A percentile compares a stretch with the other conserved stretches of the same genome.
phyloP scores from a whole-genome alignment of 2,888 invertebrate species.

The Cephonodes hylas region DNA sequence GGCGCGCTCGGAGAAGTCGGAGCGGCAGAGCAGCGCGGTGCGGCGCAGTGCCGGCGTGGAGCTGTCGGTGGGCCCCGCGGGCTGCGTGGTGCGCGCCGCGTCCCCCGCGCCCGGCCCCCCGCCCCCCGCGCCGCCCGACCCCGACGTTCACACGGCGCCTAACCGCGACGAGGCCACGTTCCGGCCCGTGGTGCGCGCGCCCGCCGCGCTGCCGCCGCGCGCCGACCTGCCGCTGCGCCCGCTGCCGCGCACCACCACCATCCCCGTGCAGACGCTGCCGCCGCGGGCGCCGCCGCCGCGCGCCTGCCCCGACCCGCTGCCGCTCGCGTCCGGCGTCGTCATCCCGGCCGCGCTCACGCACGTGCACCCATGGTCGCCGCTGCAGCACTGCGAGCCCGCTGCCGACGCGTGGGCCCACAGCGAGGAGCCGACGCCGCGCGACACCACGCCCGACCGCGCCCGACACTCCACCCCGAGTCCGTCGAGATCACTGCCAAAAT shows the following conservation, averaged over 20 bases:
- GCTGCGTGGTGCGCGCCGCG: conserved; percentile 84
- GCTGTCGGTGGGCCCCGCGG: conserved; percentile 89
- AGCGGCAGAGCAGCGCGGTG: conserved; percentile 64
- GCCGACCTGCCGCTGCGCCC: conserved; percentile 50
- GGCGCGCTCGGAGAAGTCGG: conserved; percentile 46
- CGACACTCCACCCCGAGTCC: conserved; percentile 38
- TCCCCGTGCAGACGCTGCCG: conserved; percentile 53
- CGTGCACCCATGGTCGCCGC: conserved; percentile 30
- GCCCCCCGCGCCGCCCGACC: conserved; percentile 65
- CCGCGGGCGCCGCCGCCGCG: conserved; percentile 35
- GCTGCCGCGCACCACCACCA: conserved; percentile 60
- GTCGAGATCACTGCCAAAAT: conserved; percentile 59
- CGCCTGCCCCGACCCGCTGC: conserved; percentile 23
- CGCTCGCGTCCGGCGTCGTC: conserved; percentile 31
- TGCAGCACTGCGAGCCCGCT: conserved; percentile 22
- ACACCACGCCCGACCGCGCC: conserved; percentile 3
- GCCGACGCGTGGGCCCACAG: too few relatives aligned
- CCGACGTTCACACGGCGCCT: conserved; percentile 67
- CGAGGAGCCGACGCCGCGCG: too few relatives aligned
- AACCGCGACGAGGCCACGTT: conserved; percentile 85
- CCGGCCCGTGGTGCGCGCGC: conserved; percentile 83
- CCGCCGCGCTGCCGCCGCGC: conserved; percentile 58
- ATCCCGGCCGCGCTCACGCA: conserved; percentile 37
- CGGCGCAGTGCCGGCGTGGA: conserved; percentile 78
- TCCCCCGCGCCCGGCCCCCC: conserved; percentile 59